A percentile compares a stretch with the other conserved stretches of the same genome.
phyloP scores from a whole-genome alignment of 2,888 invertebrate species.

The Scotopteryx bipunctaria region DNA sequence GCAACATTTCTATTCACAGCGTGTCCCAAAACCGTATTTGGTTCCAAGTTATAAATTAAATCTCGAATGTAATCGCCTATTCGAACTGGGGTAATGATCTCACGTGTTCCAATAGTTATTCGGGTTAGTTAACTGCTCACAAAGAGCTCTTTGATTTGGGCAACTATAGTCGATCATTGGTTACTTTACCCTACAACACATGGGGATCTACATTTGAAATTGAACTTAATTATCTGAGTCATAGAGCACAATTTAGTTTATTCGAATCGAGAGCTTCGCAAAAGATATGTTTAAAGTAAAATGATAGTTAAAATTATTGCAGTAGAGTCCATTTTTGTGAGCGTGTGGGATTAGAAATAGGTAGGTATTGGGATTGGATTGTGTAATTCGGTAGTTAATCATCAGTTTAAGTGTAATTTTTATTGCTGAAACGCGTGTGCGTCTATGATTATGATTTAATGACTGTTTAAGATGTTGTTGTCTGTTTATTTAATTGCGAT shows the following conservation, averaged over 20 bases:
- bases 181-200: constrained; percentile 14
- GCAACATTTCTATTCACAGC: constrained; percentile 11
- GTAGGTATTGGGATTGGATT: no score
- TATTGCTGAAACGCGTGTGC: constrained; percentile 31
- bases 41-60: constrained; percentile 30
- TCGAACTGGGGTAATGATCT: constrained; percentile 34
- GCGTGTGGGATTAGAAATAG: constrained; percentile 18
- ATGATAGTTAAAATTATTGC: not conserved
- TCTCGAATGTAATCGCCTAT: constrained; percentile 28
- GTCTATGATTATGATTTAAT: constrained; percentile 33
- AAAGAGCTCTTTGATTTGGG: constrained; percentile 41
- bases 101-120: constrained; percentile 33
- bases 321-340: not conserved
- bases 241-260: constrained; percentile 5
- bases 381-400: constrained; percentile 39
- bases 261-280: not conserved
- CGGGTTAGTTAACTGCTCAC: constrained; percentile 35
- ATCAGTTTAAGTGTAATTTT: constrained; percentile 36
- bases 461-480: constrained; percentile 18
- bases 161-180: constrained; percentile 23
- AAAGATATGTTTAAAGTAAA: not conserved
- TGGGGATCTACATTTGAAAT: constrained; percentile 2
- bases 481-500: constrained; percentile 19
- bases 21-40: constrained; percentile 14
- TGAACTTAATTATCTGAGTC: not conserved